Base-by-base conservation (phyloP, 2,888 invertebrate genomes). In the Camptogramma bilineatum region DNA sequence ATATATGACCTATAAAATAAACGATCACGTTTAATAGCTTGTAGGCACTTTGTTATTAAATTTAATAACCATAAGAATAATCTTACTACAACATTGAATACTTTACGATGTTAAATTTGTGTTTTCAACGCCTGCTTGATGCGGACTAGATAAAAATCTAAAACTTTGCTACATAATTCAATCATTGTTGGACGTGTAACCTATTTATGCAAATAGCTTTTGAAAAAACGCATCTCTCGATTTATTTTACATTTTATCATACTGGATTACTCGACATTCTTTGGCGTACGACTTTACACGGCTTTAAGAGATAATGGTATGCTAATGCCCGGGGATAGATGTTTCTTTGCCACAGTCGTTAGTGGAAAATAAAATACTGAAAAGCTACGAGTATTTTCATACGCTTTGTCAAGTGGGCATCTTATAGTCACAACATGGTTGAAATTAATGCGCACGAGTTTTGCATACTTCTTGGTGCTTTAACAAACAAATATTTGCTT, bases 241-340 rank as follows among this genome's bases (percentile, higher is more conserved):
- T 80, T 80, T 82, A 79, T 79, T 81, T 78, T 75, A 74, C 78
- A 77, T 82, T 79, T 81, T 78, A 81, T 78, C 76, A 76, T 75
- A 76, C 71, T 72, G 74, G 78, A 82, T 80, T 82, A 80, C 79
- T 73, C 76, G 68, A 81, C 82, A 83, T 84, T 85, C 84, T 82
- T 81, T 69, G 64, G 76, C 78, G 78, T 81, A 76, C 73, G 73
- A 70, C 75, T 81, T 79, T 80, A 86, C 82, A 85, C 66, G 82
- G 74, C 78, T 83, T 82, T 84, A 79, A 78, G 78, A 81, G 78
- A 80, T 85, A 87, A 87, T 87, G 78, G 75, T 81, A 86, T 85
- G 85, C 76, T 85, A 87, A 88, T 84, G 82, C 72, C 69, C 70
- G 62, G 71, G 78, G 80, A 83, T 80, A 80, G 79, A 79, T 71